Conservation (phyloP, 2,113 vertebrate genomes). For the Potamarius usumacintae region DNA sequence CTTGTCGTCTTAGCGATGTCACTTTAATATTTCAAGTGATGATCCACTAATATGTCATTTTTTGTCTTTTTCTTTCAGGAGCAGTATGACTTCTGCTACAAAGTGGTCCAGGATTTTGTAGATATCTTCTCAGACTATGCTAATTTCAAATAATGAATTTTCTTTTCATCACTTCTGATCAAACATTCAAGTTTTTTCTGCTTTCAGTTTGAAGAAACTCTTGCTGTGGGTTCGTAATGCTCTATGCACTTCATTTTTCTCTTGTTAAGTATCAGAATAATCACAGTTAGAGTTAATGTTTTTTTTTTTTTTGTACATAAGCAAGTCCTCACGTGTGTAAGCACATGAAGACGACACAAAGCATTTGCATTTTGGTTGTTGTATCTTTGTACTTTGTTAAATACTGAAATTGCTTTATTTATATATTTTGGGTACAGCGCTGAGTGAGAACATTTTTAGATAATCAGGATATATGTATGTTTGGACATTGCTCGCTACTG, state of each 20-base stretch:
- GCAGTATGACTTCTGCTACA: conserved; percentile 99
- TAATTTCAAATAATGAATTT: conserved; percentile 91
- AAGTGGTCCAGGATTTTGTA: conserved; percentile 99
- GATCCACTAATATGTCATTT: neutral
- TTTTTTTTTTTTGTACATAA: conserved; percentile 39
- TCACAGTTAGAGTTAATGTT: conserved; percentile 7
- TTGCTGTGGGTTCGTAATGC: conserved; percentile 39
- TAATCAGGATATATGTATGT: neutral
- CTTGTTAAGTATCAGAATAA: conserved; percentile 2
- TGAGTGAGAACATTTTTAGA: conserved; percentile 8
- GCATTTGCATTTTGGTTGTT: conserved; percentile 10
- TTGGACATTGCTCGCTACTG: conserved; percentile 1
- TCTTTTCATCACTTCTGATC: neutral
- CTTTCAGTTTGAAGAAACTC: conserved; percentile 20
- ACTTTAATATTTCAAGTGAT: neutral
- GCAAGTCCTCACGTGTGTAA: conserved; percentile 3
- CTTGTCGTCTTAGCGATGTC: neutral
- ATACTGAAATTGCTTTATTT: conserved; percentile 29
- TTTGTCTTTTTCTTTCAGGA: conserved; percentile 77
- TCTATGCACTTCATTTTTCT: conserved; percentile 47
- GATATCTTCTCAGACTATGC: conserved; percentile 99
- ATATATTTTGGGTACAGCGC: conserved; percentile 11
- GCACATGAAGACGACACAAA: neutral
- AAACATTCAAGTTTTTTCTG: conserved; percentile 13
- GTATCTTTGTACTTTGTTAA: conserved; percentile 26